A percentile compares a stretch with the other conserved stretches of the same genome.
phyloP scores from a whole-genome alignment of 2,113 vertebrate genomes.

The Corapipo altera region DNA sequence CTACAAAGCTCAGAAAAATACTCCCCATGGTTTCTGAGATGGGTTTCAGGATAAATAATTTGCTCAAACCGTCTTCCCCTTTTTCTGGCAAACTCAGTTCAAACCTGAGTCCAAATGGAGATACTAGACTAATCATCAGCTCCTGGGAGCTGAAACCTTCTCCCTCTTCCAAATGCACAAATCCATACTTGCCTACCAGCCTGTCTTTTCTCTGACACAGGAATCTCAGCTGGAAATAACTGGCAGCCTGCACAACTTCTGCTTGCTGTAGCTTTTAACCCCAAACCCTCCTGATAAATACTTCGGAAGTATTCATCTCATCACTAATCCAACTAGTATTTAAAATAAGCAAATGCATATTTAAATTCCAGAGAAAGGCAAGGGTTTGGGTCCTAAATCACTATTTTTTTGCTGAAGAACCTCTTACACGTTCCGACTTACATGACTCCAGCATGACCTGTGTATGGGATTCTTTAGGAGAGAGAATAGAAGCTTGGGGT shows the following conservation, averaged over 20 bases:
- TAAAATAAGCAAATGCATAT: not conserved
- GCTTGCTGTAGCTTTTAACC: constrained; percentile 2
- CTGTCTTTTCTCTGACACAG: not conserved
- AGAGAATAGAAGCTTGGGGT: not conserved
- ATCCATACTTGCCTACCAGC: not conserved
- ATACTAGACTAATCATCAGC: not conserved
- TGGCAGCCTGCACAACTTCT: not conserved
- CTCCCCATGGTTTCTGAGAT: not conserved
- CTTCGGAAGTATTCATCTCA: not conserved
- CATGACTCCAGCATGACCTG: not conserved
- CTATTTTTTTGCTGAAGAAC: not conserved
- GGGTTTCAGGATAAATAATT: not conserved
- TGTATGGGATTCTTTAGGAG: not conserved
- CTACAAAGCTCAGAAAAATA: constrained; percentile 1
- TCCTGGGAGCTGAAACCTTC: not conserved
- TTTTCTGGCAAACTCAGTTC: constrained; percentile 3
- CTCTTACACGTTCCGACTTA: not conserved
- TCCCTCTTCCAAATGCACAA: not conserved
- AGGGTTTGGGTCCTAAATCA: not conserved
- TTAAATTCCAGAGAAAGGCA: not conserved
- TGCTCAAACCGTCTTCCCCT: not conserved
- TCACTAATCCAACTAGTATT: not conserved
- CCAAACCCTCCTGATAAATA: not conserved
- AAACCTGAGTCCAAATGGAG: not conserved
- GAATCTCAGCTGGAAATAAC: constrained; percentile 5